These are phyloP conservation scores for Cheilinus undulatus DNA, from an alignment of 2,113 vertebrate genomes.

Conservation along the genomic window DNA sequence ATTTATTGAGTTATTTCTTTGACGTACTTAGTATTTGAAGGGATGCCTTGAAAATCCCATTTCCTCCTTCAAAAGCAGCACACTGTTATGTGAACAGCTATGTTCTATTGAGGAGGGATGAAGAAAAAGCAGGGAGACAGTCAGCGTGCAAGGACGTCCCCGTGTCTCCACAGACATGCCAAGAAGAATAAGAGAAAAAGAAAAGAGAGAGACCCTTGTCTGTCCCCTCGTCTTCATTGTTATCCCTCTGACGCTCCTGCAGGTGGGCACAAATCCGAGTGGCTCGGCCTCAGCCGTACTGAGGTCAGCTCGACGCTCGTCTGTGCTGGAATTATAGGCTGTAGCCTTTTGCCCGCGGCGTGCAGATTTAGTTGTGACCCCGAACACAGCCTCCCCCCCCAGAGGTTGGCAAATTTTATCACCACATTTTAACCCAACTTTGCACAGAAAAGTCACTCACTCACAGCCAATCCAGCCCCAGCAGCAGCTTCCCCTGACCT, in stretches of 20 bases:
- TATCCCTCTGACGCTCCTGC: constrained; percentile 82
- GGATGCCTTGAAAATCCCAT: constrained; percentile 47
- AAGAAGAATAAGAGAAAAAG: constrained; percentile 45
- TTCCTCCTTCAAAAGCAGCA: constrained; percentile 46
- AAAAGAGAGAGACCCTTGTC: constrained; percentile 33
- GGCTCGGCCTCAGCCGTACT: constrained; percentile 74
- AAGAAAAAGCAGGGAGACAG: constrained; percentile 56
- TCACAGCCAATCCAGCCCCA: constrained; percentile 49
- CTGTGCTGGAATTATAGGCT: constrained; percentile 89
- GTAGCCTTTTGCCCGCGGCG: constrained; percentile 86
- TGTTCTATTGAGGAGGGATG: constrained; percentile 37
- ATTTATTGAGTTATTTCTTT: constrained; percentile 52
- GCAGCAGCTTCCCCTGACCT: constrained; percentile 63
- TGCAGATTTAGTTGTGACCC: constrained; percentile 91
- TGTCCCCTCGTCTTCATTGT: constrained; percentile 70
- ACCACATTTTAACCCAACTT: constrained; percentile 89
- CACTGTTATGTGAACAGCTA: constrained; percentile 25
- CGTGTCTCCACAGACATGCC: constrained; percentile 71
- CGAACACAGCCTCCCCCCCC: constrained; percentile 85
- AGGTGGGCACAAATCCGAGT: constrained; percentile 84
- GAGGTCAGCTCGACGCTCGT: constrained; percentile 88
- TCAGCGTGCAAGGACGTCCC: constrained; percentile 66
- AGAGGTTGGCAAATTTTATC: constrained; percentile 90
- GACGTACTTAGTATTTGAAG: constrained; percentile 32
- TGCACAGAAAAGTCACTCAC: constrained; percentile 65